Evolutionary conservation across 2,888 invertebrate species (phyloP), one percentile per base, ranked within the genome.

Genomic region (Siphlonurus alternatus): DNA sequence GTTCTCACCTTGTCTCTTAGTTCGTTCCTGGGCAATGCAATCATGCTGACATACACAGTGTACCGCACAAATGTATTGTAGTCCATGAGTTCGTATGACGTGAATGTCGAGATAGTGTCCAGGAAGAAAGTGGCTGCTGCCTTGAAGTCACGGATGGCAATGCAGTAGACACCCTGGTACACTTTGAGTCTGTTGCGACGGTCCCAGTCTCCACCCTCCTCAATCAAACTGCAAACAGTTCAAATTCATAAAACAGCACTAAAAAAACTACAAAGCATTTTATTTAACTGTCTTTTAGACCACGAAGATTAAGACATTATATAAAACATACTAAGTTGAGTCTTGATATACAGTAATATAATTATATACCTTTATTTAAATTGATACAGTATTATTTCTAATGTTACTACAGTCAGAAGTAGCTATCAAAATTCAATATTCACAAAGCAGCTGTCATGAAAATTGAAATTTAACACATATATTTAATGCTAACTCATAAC

Each of bases 201-300:
- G 72, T 99, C 96, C 99, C 99, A 99, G 76, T 99, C 99, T 18
- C 99, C 99, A 68, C 99, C 99, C 79, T 97, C 94, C 76, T 97
- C 96, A 67, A 97, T 95, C 53, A 89, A 76, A 72, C 82, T 80
- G 64, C 22, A 72, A 71, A 67, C 18, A 61, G 23, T 1, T 63
- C n/a, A 7, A 59, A 25, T 22, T 25, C 20, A 24, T 23, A 62
- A 63, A 23, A 23, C 25, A 23, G 10, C 24, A 23, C 18, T 25
- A n/a, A n/a, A n/a, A n/a, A 25, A 53, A 63, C 20, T 5, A 23
- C 15, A n/a, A n/a, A n/a, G n/a, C n/a, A n/a, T n/a, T n/a, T n/a
- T n/a, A n/a, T n/a, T n/a, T n/a, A n/a, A n/a, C n/a, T n/a, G n/a
- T n/a, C n/a, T n/a, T n/a, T n/a, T n/a, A n/a, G n/a, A n/a, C n/a